Evolutionary conservation across 2,888 invertebrate genomes (phyloP).

Genomic region (Venustoraphidia nigricollis): DNA sequence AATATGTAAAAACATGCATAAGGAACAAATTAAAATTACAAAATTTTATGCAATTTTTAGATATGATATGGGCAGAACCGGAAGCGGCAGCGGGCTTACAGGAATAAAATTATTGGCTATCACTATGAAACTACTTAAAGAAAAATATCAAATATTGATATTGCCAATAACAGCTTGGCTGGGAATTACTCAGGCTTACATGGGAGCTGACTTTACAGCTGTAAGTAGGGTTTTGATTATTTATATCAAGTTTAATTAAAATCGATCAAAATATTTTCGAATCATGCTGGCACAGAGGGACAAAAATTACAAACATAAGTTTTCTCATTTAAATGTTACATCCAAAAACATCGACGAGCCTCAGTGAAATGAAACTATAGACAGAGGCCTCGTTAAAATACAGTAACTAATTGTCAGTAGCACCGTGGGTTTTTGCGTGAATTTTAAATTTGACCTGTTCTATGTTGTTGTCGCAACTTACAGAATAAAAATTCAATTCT

Average conservation of each 20-base stretch:
- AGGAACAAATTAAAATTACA: neutral
- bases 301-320: too few species aligned
- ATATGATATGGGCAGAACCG: conserved; percentile 29
- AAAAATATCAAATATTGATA: conserved; percentile 43
- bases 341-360: too few species aligned
- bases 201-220: conserved; percentile 39
- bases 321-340: too few species aligned
- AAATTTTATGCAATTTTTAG: conserved; percentile 18
- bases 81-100: conserved; percentile 24
- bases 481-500: too few species aligned
- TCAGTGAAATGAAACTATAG: too few species aligned
- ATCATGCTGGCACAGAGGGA: neutral
- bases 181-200: conserved; percentile 53
- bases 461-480: too few species aligned
- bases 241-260: neutral
- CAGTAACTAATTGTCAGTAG: too few species aligned
- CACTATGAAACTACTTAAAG: conserved; percentile 39
- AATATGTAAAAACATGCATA: too few species aligned
- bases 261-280: conserved; percentile 2
- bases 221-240: conserved; percentile 19
- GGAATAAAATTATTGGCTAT: conserved; percentile 33
- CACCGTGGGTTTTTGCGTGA: too few species aligned
- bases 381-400: too few species aligned
- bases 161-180: conserved; percentile 51
- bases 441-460: too few species aligned